These are phyloP conservation scores for Trichechus manatus DNA, from an alignment of 2,113 vertebrate genomes.

Conservation along the genomic window DNA sequence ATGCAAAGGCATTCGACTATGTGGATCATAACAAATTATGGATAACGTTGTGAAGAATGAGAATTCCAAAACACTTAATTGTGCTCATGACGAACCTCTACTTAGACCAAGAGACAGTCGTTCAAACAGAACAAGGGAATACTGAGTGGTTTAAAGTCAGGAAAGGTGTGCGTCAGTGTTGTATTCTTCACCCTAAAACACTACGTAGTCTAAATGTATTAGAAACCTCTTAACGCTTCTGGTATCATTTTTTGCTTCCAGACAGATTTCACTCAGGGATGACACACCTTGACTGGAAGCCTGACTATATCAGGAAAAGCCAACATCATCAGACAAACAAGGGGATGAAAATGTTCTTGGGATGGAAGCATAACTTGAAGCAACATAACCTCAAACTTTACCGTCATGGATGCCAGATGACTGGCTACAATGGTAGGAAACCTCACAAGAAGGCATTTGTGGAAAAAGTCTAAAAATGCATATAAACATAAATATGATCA, in stretches of 20 bases:
- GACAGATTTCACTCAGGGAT: slow-evolving; percentile 16
- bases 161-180: too few relatives aligned
- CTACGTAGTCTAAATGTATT: background rate
- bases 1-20: too few relatives aligned
- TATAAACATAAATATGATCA: slow-evolving; percentile 1
- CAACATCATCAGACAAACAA: background rate
- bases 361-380: background rate
- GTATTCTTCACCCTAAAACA: background rate
- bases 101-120: too few relatives aligned
- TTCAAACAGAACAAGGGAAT: too few relatives aligned
- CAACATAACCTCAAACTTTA: background rate
- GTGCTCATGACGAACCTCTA: too few relatives aligned
- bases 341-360: background rate
- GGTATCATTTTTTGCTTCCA: background rate
- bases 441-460: background rate
- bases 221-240: background rate
- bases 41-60: too few relatives aligned
- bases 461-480: background rate
- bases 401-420: background rate
- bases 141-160: too few relatives aligned
- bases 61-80: too few relatives aligned
- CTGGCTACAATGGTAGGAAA: background rate
- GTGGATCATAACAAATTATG: too few relatives aligned
- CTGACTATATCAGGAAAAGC: background rate
- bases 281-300: background rate